Conservation (phyloP, 2,797 vertebrate species). For the Falco biarmicus region DNA sequence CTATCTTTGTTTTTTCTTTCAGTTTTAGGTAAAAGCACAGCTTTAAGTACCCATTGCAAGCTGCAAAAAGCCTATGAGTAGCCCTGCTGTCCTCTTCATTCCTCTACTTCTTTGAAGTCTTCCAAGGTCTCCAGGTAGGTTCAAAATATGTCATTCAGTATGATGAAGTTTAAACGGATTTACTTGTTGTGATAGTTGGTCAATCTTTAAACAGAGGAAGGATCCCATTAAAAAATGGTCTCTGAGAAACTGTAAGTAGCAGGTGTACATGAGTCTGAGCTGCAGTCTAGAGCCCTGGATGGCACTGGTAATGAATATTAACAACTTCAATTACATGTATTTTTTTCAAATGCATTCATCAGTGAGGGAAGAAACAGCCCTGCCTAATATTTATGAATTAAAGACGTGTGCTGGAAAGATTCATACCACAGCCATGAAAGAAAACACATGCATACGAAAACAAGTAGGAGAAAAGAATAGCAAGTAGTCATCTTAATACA, state of each 20-base stretch:
- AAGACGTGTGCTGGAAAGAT: background rate
- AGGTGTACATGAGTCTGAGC: background rate
- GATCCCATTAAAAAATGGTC: background rate
- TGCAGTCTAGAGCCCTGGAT: background rate
- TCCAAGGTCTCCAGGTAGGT: background rate
- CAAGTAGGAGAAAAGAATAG: background rate
- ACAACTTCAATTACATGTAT: background rate
- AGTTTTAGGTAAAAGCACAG: background rate
- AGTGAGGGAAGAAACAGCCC: background rate
- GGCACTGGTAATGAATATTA: background rate
- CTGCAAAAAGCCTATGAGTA: background rate
- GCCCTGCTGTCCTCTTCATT: background rate
- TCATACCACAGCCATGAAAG: background rate
- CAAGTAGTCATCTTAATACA: background rate
- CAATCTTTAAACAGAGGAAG: background rate
- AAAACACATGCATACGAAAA: background rate
- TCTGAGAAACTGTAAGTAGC: background rate
- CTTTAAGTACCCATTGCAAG: background rate
- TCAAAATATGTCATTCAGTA: background rate
- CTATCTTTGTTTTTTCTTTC: background rate
- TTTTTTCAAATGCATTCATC: background rate
- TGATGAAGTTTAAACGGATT: background rate
- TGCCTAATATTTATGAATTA: constrained; percentile 25
- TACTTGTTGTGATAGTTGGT: background rate
- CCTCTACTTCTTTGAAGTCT: background rate